These are phyloP conservation scores for Prorops nasuta DNA, from an alignment of 1,140 invertebrate genomes.

Conservation along the genomic window DNA sequence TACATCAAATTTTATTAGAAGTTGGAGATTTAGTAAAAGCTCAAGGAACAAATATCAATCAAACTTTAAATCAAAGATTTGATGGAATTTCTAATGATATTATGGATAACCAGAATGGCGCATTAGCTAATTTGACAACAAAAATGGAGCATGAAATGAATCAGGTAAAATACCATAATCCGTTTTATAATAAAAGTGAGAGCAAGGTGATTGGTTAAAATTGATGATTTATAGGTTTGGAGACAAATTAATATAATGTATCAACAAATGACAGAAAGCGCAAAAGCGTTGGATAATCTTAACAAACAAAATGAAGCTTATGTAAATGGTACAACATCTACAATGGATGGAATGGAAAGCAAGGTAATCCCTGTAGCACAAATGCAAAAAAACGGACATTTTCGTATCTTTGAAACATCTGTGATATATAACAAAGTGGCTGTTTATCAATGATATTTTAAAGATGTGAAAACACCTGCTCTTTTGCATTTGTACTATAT, in stretches of 20 bases:
- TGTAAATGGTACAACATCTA: slow-evolving; percentile 77
- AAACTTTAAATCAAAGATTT: slow-evolving; percentile 68
- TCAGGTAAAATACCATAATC: slow-evolving; percentile 55
- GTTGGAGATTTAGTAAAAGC: slow-evolving; percentile 69
- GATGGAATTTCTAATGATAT: slow-evolving; percentile 69
- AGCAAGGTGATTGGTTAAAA: no score
- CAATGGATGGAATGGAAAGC: slow-evolving; percentile 77
- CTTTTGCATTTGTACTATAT: no score
- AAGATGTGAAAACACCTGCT: no score
- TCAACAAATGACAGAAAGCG: slow-evolving; percentile 75
- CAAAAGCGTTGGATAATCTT: slow-evolving; percentile 70
- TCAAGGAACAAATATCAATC: slow-evolving; percentile 67
- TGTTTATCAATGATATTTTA: no score
- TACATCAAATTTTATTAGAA: slow-evolving; percentile 82
- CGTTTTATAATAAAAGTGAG: no score
- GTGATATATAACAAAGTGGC: not conserved
- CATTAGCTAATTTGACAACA: slow-evolving; percentile 71
- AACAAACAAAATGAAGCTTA: slow-evolving; percentile 78
- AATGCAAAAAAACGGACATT: not conserved
- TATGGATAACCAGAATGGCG: slow-evolving; percentile 71
- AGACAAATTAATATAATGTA: slow-evolving; percentile 86
- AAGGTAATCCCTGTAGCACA: slow-evolving; percentile 66
- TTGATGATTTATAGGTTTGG: slow-evolving; percentile 63
- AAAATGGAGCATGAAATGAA: slow-evolving; percentile 81
- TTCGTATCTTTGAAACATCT: not conserved